Evolutionary conservation across 2,888 invertebrate genomes (phyloP), one percentile per base, ranked within the genome.

Genomic region (Boloria euphrosyne): DNA sequence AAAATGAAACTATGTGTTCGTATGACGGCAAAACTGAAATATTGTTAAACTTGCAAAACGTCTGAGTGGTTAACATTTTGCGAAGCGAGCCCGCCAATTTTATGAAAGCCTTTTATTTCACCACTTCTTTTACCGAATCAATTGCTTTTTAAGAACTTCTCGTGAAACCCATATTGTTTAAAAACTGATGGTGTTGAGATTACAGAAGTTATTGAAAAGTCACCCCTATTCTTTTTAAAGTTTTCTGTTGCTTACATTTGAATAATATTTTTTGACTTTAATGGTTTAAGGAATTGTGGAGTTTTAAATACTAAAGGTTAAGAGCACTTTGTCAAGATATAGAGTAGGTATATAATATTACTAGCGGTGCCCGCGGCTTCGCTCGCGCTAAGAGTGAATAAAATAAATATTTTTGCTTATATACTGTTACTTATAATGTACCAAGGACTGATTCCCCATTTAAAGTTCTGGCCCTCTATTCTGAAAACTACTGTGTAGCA

Each of bases 21-120:
- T 79, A 77, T 81, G 79, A 78, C 76, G 81, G 78, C 75, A 75
- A 73, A 77, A 74, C 78, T 84, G 85, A 87, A 90, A 89, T 89
- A 89, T 89, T 85, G 86, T 89, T 87, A 85, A 88, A 87, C 84
- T 87, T 86, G 83, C 85, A 85, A 88, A 89, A 85, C 80, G 84
- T 77, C 75, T 72, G 81, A 82, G 74, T 80, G 80, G 80, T 79
- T 80, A 76, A 76, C 73, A 70, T 74, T 69, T 75, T 72, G 70
- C 72, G 71, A 74, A 77, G 74, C 75, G 73, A 74, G 73, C 72
- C 74, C 74, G 73, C 70, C 76, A 75, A 74, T 75, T 77, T 75
- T 73, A 70, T 70, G 68, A 73, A 71, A 69, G 68, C 63, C 70
- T 70, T 74, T 76, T 73, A 74, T 74, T 73, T 62, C 55, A 70